Conservation (phyloP, 1,140 invertebrate genomes). For the Epicauta chinensis region DNA sequence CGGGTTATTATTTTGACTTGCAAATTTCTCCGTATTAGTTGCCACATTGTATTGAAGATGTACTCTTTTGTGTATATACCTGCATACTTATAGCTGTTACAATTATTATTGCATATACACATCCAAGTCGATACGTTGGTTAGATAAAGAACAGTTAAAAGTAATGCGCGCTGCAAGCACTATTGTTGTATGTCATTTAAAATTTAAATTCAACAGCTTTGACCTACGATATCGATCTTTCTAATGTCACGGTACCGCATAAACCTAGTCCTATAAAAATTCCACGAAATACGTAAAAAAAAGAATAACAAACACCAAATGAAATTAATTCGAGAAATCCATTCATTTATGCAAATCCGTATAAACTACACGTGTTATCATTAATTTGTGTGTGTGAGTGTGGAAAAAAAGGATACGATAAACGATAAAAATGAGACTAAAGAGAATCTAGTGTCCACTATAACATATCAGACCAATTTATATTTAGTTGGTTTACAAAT, state of each 20-base stretch:
- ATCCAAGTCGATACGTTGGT: too few species aligned
- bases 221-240: conserved; percentile 23
- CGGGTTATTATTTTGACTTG: too few species aligned
- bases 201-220: conserved; percentile 25
- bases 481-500: conserved; percentile 6
- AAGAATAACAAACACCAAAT: not conserved
- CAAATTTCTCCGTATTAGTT: too few species aligned
- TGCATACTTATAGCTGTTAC: too few species aligned
- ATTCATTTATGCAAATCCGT: conserved; percentile 21
- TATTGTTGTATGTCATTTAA: conserved; percentile 19
- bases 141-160: conserved; percentile 16
- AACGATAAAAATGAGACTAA: not conserved
- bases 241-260: conserved; percentile 20
- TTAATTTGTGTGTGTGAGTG: not conserved
- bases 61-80: too few species aligned
- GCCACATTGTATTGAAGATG: too few species aligned
- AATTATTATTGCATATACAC: too few species aligned
- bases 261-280: conserved; percentile 21
- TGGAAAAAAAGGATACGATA: too few species aligned
- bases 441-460: too few species aligned
- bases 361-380: conserved; percentile 6
- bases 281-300: conserved; percentile 18
- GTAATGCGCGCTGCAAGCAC: conserved; percentile 16
- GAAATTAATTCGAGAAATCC: conserved; percentile 16
- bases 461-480: not conserved